These are phyloP conservation scores for Omphaloscelis lunosa DNA, from an alignment of 2,888 invertebrate genomes.

Conservation along the genomic window DNA sequence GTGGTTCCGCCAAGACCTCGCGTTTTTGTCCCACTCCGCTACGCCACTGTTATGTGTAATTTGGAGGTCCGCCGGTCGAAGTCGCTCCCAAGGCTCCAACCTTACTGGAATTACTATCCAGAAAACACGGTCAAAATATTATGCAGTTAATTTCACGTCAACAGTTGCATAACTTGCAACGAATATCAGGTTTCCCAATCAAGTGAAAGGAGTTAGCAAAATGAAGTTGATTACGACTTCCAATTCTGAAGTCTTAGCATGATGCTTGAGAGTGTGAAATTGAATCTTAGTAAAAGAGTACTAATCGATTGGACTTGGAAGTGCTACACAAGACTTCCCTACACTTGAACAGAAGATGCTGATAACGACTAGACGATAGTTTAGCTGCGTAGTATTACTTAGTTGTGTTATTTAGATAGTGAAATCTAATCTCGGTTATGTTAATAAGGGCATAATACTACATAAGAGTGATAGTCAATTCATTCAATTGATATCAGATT, in stretches of 20 bases:
- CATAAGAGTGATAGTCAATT: constrained; percentile 44
- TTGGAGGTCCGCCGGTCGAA: constrained; percentile 89
- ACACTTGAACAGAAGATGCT: constrained; percentile 39
- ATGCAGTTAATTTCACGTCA: constrained; percentile 43
- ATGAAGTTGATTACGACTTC: constrained; percentile 54
- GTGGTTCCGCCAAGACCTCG: constrained; percentile 77
- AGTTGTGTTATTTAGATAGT: constrained; percentile 32
- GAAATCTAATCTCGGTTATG: constrained; percentile 58
- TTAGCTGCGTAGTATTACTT: constrained; percentile 38
- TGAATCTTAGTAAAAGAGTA: constrained; percentile 46
- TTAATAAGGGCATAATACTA: constrained; percentile 54
- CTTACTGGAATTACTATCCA: constrained; percentile 62
- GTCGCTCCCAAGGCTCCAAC: constrained; percentile 79
- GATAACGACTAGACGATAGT: constrained; percentile 42
- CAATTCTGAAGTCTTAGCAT: constrained; percentile 47
- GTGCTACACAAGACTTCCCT: constrained; percentile 49
- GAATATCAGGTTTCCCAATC: constrained; percentile 57
- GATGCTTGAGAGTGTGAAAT: constrained; percentile 53
- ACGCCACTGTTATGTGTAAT: constrained; percentile 90
- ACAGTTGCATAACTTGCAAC: constrained; percentile 55
- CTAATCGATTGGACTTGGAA: constrained; percentile 49
- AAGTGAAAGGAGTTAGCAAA: constrained; percentile 63
- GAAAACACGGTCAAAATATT: constrained; percentile 55
- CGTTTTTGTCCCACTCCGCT: constrained; percentile 83
- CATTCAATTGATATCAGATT: constrained; percentile 45